Evolutionary conservation across 2,113 vertebrate genomes (phyloP).

Genomic region (Taurulus bubalis): DNA sequence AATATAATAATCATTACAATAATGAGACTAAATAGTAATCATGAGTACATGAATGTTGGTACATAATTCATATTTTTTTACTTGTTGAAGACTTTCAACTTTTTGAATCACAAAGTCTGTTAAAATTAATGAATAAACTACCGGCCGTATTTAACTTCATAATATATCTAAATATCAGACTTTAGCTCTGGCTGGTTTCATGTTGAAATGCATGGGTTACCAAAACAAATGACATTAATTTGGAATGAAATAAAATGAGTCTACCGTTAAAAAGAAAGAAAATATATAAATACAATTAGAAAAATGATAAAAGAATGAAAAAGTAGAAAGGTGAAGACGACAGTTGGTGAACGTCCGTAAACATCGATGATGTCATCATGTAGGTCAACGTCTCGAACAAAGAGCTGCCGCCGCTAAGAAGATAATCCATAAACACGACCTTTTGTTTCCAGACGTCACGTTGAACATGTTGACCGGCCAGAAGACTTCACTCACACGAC

Average conservation of each 20-base stretch:
- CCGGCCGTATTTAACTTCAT: too few relatives aligned
- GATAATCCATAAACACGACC: constrained; percentile 16
- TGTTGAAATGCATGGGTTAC: neutral
- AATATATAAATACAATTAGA: neutral
- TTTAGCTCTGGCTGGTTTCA: neutral
- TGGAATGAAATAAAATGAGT: neutral
- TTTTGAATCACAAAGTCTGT: too few relatives aligned
- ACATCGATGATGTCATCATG: constrained; percentile 25
- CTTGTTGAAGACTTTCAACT: too few relatives aligned
- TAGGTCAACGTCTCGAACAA: constrained; percentile 24
- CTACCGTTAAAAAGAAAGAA: neutral
- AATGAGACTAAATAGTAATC: neutral
- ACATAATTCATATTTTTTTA: too few relatives aligned
- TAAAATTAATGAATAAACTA: neutral
- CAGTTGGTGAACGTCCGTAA: neutral
- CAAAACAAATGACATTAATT: too few relatives aligned
- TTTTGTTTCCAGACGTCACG: constrained; percentile 16
- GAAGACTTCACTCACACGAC: neutral
- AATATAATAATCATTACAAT: neutral
- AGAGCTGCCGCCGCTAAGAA: constrained; percentile 29
- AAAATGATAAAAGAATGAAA: neutral
- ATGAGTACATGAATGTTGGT: neutral
- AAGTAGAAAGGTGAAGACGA: neutral
- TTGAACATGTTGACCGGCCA: neutral
- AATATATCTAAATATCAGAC: neutral